These are phyloP conservation scores for Gallinago paraguaiae DNA, from an alignment of 2,113 vertebrate genomes.

Conservation along the genomic window DNA sequence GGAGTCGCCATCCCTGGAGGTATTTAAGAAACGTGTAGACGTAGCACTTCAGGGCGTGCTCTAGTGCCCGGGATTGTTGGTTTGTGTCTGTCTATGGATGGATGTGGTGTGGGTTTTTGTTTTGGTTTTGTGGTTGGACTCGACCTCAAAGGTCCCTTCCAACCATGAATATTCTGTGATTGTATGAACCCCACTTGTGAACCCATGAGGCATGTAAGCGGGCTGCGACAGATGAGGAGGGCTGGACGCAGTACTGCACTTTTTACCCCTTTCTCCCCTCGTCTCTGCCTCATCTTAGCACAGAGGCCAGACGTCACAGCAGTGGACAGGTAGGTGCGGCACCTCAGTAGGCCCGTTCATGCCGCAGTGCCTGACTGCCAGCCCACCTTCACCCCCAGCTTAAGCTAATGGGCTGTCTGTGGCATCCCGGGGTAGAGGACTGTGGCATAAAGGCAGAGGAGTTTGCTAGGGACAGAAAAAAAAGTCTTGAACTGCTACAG, in stretches of 20 bases:
- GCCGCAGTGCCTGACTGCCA: neutral
- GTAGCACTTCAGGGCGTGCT: too few species aligned
- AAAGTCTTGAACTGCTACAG: neutral
- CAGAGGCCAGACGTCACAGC: neutral
- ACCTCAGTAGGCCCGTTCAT: neutral
- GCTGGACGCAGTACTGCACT: neutral
- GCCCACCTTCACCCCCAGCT: neutral
- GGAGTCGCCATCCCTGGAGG: too few species aligned
- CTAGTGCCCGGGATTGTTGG: too few species aligned
- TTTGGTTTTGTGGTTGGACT: too few species aligned
- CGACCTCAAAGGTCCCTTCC: too few species aligned
- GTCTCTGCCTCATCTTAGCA: rapidly evolving
- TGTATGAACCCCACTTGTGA: neutral
- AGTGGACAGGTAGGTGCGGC: neutral
- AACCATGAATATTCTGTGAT: too few species aligned
- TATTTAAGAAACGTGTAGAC: too few species aligned
- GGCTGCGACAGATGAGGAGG: neutral
- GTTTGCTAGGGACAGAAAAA: neutral
- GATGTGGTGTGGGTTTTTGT: too few species aligned
- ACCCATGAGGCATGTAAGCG: neutral
- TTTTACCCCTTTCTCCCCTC: neutral
- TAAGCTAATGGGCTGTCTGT: neutral
- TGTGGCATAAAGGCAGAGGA: neutral
- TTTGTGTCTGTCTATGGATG: too few species aligned
- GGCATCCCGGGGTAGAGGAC: neutral